phyloP scores from a whole-genome alignment of 1,140 invertebrate genomes.

The Papilio dardanus region DNA sequence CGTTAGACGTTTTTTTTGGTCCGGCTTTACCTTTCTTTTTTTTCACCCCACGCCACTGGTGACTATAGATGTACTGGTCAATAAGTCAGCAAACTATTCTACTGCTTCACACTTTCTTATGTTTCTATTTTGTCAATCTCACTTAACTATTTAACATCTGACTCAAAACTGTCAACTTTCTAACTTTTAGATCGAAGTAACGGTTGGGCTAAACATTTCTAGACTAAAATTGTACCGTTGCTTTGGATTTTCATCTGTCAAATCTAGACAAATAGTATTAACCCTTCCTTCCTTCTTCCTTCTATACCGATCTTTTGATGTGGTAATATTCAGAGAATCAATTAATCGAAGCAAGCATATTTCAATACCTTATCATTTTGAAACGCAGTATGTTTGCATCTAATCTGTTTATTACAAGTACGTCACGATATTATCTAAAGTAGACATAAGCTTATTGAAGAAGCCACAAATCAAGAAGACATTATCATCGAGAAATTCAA shows the following conservation, averaged over 20 bases:
- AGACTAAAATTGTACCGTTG: background rate
- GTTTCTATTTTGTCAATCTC: background rate
- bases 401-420: background rate
- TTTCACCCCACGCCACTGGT: no score
- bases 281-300: no score
- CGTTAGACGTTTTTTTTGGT: no score
- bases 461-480: slow-evolving; percentile 3
- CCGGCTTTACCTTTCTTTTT: no score
- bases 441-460: background rate
- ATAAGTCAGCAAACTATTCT: background rate
- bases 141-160: background rate
- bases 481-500: background rate
- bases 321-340: no score
- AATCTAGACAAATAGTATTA: no score
- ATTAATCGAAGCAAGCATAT: no score
- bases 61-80: no score
- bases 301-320: no score
- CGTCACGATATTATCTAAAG: background rate
- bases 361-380: background rate
- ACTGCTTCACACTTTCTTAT: background rate
- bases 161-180: background rate
- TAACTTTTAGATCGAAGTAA: background rate
- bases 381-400: background rate
- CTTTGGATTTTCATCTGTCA: no score
- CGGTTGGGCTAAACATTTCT: background rate